phyloP scores from a whole-genome alignment of 2,888 invertebrate species.

The Lithophane leautieri region DNA sequence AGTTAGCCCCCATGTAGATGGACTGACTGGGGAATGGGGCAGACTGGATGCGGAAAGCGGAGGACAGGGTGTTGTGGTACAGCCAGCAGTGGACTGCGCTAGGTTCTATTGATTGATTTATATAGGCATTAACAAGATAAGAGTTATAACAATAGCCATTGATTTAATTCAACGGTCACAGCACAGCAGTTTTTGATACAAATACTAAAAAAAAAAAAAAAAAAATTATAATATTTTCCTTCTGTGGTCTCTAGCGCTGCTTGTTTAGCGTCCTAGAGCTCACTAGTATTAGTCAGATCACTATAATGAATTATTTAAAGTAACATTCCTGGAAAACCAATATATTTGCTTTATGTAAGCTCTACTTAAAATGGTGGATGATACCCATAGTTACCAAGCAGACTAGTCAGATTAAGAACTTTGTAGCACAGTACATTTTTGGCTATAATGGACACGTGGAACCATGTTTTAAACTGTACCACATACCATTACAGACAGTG shows the following conservation, averaged over 20 bases:
- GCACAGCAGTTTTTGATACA: not conserved
- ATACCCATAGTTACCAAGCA: not conserved
- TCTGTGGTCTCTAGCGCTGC: not conserved
- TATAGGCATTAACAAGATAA: not conserved
- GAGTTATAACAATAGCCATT: not conserved
- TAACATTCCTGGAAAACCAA: too few species aligned
- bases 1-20: too few species aligned
- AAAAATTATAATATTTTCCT: too few species aligned
- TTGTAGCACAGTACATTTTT: not conserved
- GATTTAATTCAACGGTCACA: not conserved
- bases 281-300: too few species aligned
- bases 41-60: too few species aligned
- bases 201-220: too few species aligned
- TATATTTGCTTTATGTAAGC: not conserved
- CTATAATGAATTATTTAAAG: too few species aligned
- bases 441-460: not conserved
- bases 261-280: not conserved
- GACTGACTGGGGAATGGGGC: too few species aligned
- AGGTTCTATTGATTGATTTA: too few species aligned
- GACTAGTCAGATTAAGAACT: not conserved
- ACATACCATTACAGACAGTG: not conserved
- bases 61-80: too few species aligned
- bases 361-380: not conserved
- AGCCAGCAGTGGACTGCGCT: too few species aligned
- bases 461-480: not conserved